phyloP scores from a whole-genome alignment of 2,888 invertebrate species.

The Steinernema hermaphroditum region DNA sequence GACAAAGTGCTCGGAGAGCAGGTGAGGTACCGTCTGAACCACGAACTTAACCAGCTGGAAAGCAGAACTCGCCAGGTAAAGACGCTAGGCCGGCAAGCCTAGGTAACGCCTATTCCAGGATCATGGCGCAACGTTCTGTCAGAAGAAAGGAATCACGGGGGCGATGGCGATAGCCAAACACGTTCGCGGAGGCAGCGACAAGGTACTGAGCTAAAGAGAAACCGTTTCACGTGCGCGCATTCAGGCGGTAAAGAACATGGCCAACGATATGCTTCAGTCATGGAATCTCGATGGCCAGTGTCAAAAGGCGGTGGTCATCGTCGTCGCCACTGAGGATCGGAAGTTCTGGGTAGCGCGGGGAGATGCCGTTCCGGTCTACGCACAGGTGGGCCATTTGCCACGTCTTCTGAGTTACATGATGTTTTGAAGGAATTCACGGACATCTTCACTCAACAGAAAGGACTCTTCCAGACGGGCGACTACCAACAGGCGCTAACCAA shows the following conservation, averaged over 20 bases:
- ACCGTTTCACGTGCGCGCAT: neutral
- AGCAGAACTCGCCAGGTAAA: conserved; percentile 52
- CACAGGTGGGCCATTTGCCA: conserved; percentile 44
- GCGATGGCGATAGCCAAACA: conserved; percentile 59
- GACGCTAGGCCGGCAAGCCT: too few relatives aligned
- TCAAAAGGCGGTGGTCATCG: conserved; percentile 55
- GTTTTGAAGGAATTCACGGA: conserved; percentile 16
- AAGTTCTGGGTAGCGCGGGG: conserved; percentile 64
- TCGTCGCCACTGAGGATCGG: conserved; percentile 58
- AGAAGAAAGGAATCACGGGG: conserved; percentile 62
- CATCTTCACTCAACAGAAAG: conserved; percentile 41
- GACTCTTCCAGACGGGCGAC: conserved; percentile 50
- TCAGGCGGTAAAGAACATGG: conserved; percentile 58
- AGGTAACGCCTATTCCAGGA: conserved; percentile 39
- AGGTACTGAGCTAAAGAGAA: conserved; percentile 35
- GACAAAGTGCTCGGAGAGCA: conserved; percentile 58
- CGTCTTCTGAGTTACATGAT: too few relatives aligned
- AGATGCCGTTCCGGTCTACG: conserved; percentile 57
- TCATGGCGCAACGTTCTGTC: conserved; percentile 55
- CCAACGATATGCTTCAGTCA: conserved; percentile 55
- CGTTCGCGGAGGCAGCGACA: conserved; percentile 55
- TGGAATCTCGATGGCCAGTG: conserved; percentile 63
- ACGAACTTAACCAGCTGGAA: conserved; percentile 60
- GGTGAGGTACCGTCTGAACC: conserved; percentile 56
- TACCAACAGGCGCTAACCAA: conserved; percentile 56